Percentiles rank a stretch among this genome's conserved stretches.
Evolutionary conservation across 30 jellyfish, hydroid and myxozoan genomes (phyloP).

Genomic region (Hydractinia echinata): DNA sequence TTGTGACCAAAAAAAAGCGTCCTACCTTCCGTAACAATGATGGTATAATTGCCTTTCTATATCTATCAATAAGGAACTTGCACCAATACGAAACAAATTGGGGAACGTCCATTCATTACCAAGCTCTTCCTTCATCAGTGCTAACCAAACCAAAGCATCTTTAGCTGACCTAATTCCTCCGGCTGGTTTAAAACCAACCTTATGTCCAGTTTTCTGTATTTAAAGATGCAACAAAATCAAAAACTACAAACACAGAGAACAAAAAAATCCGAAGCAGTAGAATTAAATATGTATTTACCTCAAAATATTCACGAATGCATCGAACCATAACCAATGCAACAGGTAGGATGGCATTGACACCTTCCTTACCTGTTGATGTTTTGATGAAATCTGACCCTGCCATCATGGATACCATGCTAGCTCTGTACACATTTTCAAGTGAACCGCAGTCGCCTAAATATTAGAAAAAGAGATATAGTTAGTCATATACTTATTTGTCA

Average conservation of each 20-base stretch:
- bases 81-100: slow-evolving; percentile 83
- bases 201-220: slow-evolving; percentile 78
- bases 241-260: too few relatives aligned
- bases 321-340: slow-evolving; percentile 95
- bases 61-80: slow-evolving; percentile 81
- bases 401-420: slow-evolving; percentile 98
- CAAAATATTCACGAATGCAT: slow-evolving; percentile 73
- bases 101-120: slow-evolving; percentile 97
- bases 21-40: slow-evolving; percentile 90
- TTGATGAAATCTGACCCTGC: slow-evolving; percentile 98
- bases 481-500: too few relatives aligned
- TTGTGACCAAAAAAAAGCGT: neutral
- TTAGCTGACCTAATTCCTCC: slow-evolving; percentile 96
- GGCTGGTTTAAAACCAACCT: slow-evolving; percentile 96
- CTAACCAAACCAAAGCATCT: slow-evolving; percentile 88
- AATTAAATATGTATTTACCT: slow-evolving; percentile 41
- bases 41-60: slow-evolving; percentile 85
- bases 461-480: too few relatives aligned
- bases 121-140: slow-evolving; percentile 93
- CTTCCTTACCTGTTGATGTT: slow-evolving; percentile 98
- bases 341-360: slow-evolving; percentile 95
- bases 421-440: slow-evolving; percentile 85
- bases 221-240: too few relatives aligned
- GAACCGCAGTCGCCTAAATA: slow-evolving; percentile 58
- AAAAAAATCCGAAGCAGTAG: too few relatives aligned